Evolutionary conservation across 2,113 vertebrate genomes (phyloP), one percentile per base, ranked within the genome.

Genomic region (Syrmaticus mikado): DNA sequence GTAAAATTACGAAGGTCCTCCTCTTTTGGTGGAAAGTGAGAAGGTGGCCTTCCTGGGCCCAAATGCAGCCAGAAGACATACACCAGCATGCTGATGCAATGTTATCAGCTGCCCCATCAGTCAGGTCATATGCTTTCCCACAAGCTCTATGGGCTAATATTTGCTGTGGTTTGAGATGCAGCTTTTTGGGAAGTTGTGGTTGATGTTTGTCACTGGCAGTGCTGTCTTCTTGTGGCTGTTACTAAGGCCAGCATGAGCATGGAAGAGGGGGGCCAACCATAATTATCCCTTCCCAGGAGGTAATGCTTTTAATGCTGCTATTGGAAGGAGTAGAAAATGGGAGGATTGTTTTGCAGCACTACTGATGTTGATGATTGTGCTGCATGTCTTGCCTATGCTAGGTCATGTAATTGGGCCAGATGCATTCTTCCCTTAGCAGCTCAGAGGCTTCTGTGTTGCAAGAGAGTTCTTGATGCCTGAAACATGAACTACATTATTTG

Each of bases 401-500:
- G 20, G 38, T 87, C 13, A 1, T 14, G 60, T 21, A 36, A 18
- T 8, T 89, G 72, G 45, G 50, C 16, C 55, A 64, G 36, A 58
- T 36, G 13, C 1, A 0, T 4, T 5, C 45, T 70, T 89, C 27
- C 7, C 1, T 62, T 70, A 57, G 62, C 27, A n/a, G 45, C n/a
- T 84, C 58, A 41, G 67, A n/a, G 27, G 32, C 57, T 77, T 52
- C 76, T 52, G n/a, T 36, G 18, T 48, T 20, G 21, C 61, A 10
- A 55, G 40, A 18, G 66, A 81, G 52, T 22, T 90, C 24, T 74
- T 1, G 0, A 53, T 58, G 41, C 28, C 65, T 64, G 76, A 55
- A 81, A 40, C 8, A 21, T 0, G 1, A 85, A 52, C 55, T 38
- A 8, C 0, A 0, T 12, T 64, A 36, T 57, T 45, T 41, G 22